Evolutionary conservation across 2,797 vertebrate species (phyloP).

Genomic region (Rhinoraja longicauda): DNA sequence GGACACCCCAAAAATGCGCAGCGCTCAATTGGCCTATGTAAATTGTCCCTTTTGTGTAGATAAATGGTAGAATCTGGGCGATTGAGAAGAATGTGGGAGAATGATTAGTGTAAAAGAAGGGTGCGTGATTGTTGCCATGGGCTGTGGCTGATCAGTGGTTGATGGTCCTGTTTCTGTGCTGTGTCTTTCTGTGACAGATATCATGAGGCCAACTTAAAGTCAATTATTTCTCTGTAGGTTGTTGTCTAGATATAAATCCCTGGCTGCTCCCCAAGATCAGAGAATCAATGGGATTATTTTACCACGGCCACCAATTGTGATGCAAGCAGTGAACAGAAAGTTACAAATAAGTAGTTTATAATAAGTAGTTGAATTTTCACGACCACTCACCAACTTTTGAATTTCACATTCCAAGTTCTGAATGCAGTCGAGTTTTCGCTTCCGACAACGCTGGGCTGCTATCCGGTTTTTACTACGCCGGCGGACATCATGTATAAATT

Average conservation of each 20-base stretch:
- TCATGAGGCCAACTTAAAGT: background rate
- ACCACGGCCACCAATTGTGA: background rate
- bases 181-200: background rate
- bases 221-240: background rate
- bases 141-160: no score
- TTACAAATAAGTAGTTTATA: background rate
- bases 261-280: background rate
- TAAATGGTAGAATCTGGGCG: no score
- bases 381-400: conserved; percentile 79
- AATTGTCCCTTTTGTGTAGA: no score
- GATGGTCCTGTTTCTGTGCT: no score
- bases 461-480: conserved; percentile 95
- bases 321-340: background rate
- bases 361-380: background rate
- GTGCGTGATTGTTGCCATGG: no score
- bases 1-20: no score
- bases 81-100: no score
- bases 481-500: conserved; percentile 92
- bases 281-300: background rate
- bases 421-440: conserved; percentile 97
- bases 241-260: background rate
- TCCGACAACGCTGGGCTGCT: conserved; percentile 92
- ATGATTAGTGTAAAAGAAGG: no score
- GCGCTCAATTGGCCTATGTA: no score
- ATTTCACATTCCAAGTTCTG: conserved; percentile 98